Conservation (phyloP, 2,113 vertebrate species). For the Lipophrys pholis region DNA sequence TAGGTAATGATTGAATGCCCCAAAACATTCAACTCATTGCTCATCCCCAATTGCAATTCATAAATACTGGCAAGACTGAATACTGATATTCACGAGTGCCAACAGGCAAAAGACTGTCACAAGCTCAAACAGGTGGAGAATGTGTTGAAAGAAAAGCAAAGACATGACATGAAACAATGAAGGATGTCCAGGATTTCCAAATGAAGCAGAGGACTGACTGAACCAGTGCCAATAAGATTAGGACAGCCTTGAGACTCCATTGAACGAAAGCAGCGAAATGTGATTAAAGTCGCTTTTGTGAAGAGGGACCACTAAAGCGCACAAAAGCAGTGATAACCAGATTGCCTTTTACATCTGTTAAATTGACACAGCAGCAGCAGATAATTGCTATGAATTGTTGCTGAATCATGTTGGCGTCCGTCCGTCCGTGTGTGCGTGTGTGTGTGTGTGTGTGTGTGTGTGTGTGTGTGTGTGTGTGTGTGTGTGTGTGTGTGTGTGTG, state of each 20-base stretch:
- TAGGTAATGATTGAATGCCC: no score
- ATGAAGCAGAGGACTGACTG: constrained; percentile 14
- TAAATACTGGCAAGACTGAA: no score
- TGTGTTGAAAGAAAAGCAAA: neutral
- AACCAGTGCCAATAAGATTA: constrained; percentile 31
- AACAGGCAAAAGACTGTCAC: neutral
- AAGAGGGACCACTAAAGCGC: constrained; percentile 34
- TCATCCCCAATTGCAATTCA: no score
- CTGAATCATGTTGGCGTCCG: constrained; percentile 12
- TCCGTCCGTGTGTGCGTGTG: neutral
- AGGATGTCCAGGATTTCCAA: neutral
- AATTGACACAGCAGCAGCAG: constrained; percentile 33
- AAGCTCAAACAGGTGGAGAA: neutral
- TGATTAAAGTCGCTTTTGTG: constrained; percentile 50
- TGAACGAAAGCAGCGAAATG: constrained; percentile 44
- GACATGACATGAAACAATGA: neutral
- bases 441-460: neutral
- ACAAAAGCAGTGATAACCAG: constrained; percentile 36
- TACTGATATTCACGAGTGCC: neutral
- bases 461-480: constrained; percentile 15
- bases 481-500: constrained; percentile 10
- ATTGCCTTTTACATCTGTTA: constrained; percentile 33
- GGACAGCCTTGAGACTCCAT: constrained; percentile 22
- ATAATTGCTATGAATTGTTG: constrained; percentile 28
- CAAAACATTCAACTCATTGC: no score